Evolutionary conservation across 2,888 invertebrate species (phyloP).

Genomic region (Chaitophorus viminalis): DNA sequence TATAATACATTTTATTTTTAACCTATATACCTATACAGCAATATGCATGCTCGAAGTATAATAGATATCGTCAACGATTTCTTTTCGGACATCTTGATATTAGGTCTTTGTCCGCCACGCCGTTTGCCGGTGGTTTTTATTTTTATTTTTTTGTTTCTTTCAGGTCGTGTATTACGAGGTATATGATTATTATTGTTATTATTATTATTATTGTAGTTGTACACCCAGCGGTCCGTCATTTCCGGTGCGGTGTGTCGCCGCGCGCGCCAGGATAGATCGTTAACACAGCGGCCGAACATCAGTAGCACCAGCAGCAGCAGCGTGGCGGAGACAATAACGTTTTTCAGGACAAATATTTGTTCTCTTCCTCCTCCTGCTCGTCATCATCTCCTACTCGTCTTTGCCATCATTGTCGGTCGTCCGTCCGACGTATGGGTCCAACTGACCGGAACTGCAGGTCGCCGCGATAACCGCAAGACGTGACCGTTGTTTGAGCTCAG

Average conservation of each 20-base stretch:
- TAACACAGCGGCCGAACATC: neutral
- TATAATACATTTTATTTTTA: too few species aligned
- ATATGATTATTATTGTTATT: neutral
- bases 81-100: neutral
- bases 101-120: neutral
- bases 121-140: neutral
- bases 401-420: neutral
- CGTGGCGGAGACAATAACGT: neutral
- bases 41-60: too few species aligned
- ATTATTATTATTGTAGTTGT: too few species aligned
- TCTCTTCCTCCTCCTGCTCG: slow-evolving; percentile 23
- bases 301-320: neutral
- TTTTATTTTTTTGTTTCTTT: neutral
- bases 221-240: neutral
- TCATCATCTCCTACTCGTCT: neutral
- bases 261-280: neutral
- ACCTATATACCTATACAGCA: too few species aligned
- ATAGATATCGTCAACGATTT: too few species aligned
- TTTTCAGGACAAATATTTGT: slow-evolving; percentile 55
- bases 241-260: neutral
- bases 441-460: slow-evolving; percentile 58
- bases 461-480: slow-evolving; percentile 60
- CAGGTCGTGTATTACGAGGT: neutral
- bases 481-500: slow-evolving; percentile 29
- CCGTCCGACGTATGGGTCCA: neutral